Conservation (phyloP, 2,888 invertebrate genomes). For the Vesta saturnalis region DNA sequence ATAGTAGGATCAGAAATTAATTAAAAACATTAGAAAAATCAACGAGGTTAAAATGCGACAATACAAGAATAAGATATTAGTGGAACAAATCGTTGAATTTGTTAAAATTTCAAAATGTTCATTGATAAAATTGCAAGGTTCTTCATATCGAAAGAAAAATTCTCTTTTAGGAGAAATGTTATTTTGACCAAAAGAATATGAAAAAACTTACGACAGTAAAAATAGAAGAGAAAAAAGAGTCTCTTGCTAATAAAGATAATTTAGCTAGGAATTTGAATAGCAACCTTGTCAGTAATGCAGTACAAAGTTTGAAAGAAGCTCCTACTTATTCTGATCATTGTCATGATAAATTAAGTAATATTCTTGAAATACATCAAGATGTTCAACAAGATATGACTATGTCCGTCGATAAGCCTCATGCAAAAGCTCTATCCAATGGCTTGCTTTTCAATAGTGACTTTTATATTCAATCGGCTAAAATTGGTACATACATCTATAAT, state of each 20-base stretch:
- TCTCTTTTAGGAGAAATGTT: background rate
- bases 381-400: background rate
- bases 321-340: background rate
- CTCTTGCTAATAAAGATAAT: background rate
- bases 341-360: background rate
- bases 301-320: background rate
- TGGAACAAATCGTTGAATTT: constrained; percentile 2
- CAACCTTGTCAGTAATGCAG: too few species aligned
- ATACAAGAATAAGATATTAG: background rate
- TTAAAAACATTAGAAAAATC: too few species aligned
- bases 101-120: constrained; percentile 3
- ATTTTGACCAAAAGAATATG: background rate
- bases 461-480: background rate
- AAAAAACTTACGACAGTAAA: background rate
- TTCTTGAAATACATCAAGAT: background rate
- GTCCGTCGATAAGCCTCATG: background rate
- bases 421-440: background rate
- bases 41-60: background rate
- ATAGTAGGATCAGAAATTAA: too few species aligned
- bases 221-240: background rate
- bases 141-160: background rate
- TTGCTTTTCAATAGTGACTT: background rate
- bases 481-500: background rate
- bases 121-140: background rate
- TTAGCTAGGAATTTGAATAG: too few species aligned